Base-by-base conservation (phyloP, 2,797 vertebrate species). In the Ateles fusciceps region DNA sequence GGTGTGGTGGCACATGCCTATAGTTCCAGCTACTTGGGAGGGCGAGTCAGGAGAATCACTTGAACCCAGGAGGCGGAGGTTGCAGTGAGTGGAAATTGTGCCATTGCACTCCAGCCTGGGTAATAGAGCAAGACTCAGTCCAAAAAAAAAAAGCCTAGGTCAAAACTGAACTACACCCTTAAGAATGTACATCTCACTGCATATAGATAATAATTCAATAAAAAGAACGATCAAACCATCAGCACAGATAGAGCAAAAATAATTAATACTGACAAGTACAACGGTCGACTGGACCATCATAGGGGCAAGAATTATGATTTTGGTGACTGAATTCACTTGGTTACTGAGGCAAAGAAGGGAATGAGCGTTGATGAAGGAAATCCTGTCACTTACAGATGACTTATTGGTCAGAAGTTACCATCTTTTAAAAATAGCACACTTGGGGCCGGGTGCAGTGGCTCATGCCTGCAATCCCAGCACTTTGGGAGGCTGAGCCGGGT, bases 221-320 rank as follows among this genome's bases (percentile, higher is more conserved):
- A 84, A 85, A 85, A 95, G 46, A 71, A 59, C 89, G 84, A 87
- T 48, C 52, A 94, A 87, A 42, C 55, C 89, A 86, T 84, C 26
- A 74, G 39, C 68, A 89, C 57, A 94, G 83, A 83, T 5, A 91
- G 92, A 86, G 39, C 11, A 91, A 92, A 96, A 96, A 83, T 87
- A 86, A 93, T 86, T 71, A 89, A 94, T 68, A 48, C 28, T 30
- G 85, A 88, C 80, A 98, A 95, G 85, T 0, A 91, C 57, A 91
- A 75, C 26, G 33, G 92, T 94, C n/a, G 17, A 52, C 76, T 91
- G 46, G 28, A 79, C 42, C 57, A 33, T 80, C 68, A 83, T 57
- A 92, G 68, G 79, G 59, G 28, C 9, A 42, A 50, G 42, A 88
- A 91, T 92, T 86, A 52, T 5, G 39, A 76, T 91, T 93, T 96